Conservation (phyloP, 2,888 invertebrate genomes). For the Escarpia spicata region DNA sequence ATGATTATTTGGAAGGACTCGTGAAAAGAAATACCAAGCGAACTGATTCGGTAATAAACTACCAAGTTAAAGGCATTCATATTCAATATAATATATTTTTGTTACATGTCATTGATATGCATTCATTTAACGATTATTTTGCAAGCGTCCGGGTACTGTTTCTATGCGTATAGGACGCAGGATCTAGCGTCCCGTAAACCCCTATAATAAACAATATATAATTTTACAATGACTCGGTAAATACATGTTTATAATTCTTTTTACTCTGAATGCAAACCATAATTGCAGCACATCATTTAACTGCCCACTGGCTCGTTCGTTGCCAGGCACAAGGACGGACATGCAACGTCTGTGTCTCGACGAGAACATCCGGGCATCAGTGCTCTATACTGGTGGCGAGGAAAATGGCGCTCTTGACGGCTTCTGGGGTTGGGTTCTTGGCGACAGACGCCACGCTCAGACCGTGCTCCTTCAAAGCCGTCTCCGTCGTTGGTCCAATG, state of each 20-base stretch:
- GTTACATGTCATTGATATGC: no score
- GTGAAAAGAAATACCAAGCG: no score
- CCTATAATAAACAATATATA: no score
- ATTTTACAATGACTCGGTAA: neutral
- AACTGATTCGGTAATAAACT: no score
- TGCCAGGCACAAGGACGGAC: neutral
- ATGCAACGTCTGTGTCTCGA: neutral
- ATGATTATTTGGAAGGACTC: no score
- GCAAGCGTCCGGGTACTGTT: no score
- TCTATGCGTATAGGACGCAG: no score
- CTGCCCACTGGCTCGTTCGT: neutral
- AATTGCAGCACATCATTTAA: neutral
- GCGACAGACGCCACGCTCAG: neutral
- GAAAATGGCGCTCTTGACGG: neutral
- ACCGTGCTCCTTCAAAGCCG: neutral
- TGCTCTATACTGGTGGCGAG: neutral
- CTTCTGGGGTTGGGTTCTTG: slow-evolving; percentile 7
- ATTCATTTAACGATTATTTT: no score
- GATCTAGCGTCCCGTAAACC: no score
- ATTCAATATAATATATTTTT: no score
- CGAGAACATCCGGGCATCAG: neutral
- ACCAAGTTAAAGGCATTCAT: no score
- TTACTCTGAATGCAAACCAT: neutral
- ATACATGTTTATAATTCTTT: neutral
- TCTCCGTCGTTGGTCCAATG: neutral